Base-by-base conservation (phyloP, 2,797 vertebrate species). In the Cetoscarus ocellatus region DNA sequence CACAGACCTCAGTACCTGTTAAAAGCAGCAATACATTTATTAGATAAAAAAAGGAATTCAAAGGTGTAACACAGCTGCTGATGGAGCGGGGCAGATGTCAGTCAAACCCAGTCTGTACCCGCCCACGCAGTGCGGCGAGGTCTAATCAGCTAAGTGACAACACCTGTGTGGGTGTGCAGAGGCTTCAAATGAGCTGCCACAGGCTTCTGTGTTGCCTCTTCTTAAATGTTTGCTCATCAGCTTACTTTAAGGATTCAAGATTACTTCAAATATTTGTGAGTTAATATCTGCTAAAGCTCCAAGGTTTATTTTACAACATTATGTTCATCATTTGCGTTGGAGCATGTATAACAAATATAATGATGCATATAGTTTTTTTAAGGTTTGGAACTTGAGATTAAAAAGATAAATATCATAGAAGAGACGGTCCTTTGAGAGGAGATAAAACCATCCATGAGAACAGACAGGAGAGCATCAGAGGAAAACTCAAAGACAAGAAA, bases 401-500 rank as follows among this genome's bases (percentile, higher is more conserved):
- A 64, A 11, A 45, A 61, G 44, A 67, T 48, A 48, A 61, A 19
- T 44, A 75, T 52, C 10, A 38, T 7, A 52, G 53, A 77, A 69
- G 45, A 70, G 43, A 4, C 3, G n/a, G 34, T 45, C 49, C 54
- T 74, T 48, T 59, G 57, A 61, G 51, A 39, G 10, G 36, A 53
- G 14, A 35, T 18, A 34, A 73, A 61, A 18, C 1, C 27, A 9
- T 58, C 52, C 54, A 72, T 74, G 58, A 69, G 67, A 80, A 61
- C 73, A 81, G 76, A 77, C 43, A 15, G 50, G 47, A 65, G 54
- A 61, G 34, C 59, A 72, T 62, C 3, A 42, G 40, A 70, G 62
- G 55, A 66, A 63, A 79, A 60, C 8, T 59, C 35, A 59, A 72
- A 68, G 45, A 75, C 64, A 67, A 15, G 34, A 73, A 73, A 73